phyloP scores from a whole-genome alignment of 2,113 vertebrate genomes.

The Guaruba guarouba region DNA sequence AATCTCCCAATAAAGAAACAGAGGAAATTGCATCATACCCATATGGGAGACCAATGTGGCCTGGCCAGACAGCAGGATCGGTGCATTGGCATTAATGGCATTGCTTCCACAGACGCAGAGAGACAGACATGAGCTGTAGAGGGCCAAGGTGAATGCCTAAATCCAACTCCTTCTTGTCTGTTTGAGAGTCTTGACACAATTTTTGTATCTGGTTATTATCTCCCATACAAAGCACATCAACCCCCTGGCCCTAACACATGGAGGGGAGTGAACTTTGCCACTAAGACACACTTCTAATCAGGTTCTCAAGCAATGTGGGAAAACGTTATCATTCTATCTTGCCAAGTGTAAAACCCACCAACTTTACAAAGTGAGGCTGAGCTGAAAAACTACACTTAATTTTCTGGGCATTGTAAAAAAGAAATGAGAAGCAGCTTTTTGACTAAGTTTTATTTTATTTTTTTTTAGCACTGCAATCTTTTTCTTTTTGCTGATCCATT shows the following conservation, averaged over 20 bases:
- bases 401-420: background rate
- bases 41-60: background rate
- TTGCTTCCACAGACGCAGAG: background rate
- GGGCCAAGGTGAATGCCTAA: background rate
- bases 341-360: background rate
- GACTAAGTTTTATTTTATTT: background rate
- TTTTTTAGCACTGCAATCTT: background rate
- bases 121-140: background rate
- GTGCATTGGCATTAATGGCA: background rate
- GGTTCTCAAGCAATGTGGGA: background rate
- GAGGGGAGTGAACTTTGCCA: background rate
- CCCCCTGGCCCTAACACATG: background rate
- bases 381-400: background rate
- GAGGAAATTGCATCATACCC: conserved; percentile 53
- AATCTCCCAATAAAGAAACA: conserved; percentile 37
- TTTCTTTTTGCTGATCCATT: background rate
- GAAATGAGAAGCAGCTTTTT: conserved; percentile 32
- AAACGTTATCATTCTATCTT: background rate
- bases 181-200: background rate
- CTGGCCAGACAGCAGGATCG: background rate
- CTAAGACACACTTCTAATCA: background rate
- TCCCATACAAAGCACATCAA: background rate
- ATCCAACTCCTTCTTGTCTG: background rate
- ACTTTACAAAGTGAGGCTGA: background rate
- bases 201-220: background rate